These are phyloP conservation scores for Drosophila triauraria DNA, from an alignment of 1,140 invertebrate species.

Conservation along the genomic window DNA sequence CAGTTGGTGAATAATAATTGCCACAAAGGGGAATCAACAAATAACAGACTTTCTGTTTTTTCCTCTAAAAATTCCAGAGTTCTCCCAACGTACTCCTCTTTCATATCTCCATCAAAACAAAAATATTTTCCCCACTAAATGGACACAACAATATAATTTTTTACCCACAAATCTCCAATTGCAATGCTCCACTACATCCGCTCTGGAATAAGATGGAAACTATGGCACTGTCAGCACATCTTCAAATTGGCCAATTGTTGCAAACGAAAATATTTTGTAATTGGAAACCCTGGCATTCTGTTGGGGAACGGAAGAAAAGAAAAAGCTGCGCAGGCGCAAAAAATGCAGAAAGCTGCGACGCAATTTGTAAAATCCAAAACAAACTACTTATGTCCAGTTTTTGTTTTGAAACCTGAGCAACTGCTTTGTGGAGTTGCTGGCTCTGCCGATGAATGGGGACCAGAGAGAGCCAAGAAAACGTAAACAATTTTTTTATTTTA, in stretches of 20 bases:
- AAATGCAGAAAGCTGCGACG: slow-evolving; percentile 43
- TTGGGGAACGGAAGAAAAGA: slow-evolving; percentile 37
- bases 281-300: slow-evolving; percentile 28
- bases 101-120: not conserved
- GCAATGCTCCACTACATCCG: slow-evolving; percentile 44
- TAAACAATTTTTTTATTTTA: slow-evolving; percentile 59
- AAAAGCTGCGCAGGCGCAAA: slow-evolving; percentile 62
- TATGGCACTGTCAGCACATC: slow-evolving; percentile 42
- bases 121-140: not conserved
- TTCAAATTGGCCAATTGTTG: slow-evolving; percentile 30
- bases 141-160: slow-evolving; percentile 2
- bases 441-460: slow-evolving; percentile 32
- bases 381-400: slow-evolving; percentile 65
- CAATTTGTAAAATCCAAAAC: slow-evolving; percentile 57
- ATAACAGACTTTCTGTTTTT: not conserved
- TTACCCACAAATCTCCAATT: slow-evolving; percentile 68
- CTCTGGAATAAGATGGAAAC: slow-evolving; percentile 15
- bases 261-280: slow-evolving; percentile 58
- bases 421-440: slow-evolving; percentile 21
- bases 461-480: slow-evolving; percentile 41
- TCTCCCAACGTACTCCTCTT: not conserved
- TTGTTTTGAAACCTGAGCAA: slow-evolving; percentile 69
- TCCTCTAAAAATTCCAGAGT: not conserved
- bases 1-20: slow-evolving; percentile 1
- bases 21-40: not conserved